Percentiles rank a stretch among this genome's conserved stretches.
phyloP scores from a whole-genome alignment of 2,888 invertebrate genomes.

The Dioctria rufipes region DNA sequence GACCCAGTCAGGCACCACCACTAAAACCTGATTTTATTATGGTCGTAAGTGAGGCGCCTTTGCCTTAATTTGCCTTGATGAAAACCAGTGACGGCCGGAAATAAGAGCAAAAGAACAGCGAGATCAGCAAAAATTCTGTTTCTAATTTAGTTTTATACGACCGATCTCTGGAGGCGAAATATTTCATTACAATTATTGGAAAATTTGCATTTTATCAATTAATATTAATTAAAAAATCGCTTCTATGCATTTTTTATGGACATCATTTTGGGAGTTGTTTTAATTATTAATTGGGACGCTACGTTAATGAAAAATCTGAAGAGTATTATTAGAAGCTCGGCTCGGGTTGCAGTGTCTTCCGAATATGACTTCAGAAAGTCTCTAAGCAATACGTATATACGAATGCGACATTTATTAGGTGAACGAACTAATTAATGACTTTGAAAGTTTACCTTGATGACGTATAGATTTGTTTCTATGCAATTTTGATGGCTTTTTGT shows the following conservation, averaged over 20 bases:
- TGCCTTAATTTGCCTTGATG: not conserved
- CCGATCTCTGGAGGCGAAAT: slow-evolving; percentile 11
- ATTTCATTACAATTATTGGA: slow-evolving; percentile 46
- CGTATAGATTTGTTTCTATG: slow-evolving; percentile 22
- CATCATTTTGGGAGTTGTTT: not conserved
- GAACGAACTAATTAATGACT: slow-evolving; percentile 33
- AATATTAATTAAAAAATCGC: slow-evolving; percentile 48
- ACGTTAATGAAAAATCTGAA: not conserved
- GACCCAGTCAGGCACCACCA: not conserved
- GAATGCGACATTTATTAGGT: slow-evolving; percentile 19
- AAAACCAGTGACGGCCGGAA: slow-evolving; percentile 26
- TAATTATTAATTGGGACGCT: slow-evolving; percentile 15
- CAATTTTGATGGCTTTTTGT: not conserved
- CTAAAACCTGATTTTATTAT: slow-evolving; percentile 49
- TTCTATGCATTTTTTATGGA: slow-evolving; percentile 34
- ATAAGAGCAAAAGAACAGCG: slow-evolving; percentile 20
- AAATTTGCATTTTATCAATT: slow-evolving; percentile 52
- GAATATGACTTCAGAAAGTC: slow-evolving; percentile 21
- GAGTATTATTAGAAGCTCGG: not conserved
- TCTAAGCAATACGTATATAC: not conserved
- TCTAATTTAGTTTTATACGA: slow-evolving; percentile 40
- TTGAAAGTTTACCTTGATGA: slow-evolving; percentile 26
- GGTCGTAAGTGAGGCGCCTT: slow-evolving; percentile 47
- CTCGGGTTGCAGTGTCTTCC: not conserved
- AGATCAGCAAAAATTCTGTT: slow-evolving; percentile 23